Percentiles rank a stretch among this genome's conserved stretches.
These are phyloP conservation scores for Typhlichthys subterraneus DNA, from an alignment of 2,797 vertebrate species.

Conservation along the genomic window DNA sequence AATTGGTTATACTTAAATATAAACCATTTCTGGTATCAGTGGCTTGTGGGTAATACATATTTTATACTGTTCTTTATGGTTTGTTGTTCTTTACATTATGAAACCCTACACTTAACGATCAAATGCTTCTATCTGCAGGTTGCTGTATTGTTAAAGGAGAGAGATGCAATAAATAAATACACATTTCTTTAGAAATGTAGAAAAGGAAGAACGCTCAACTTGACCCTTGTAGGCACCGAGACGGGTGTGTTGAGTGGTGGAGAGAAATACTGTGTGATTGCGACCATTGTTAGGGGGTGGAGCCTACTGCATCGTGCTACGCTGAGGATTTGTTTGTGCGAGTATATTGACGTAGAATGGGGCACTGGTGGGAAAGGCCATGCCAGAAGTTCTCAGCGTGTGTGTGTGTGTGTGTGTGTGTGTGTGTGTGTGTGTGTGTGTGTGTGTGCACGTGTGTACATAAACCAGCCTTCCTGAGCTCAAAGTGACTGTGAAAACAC, in stretches of 20 bases:
- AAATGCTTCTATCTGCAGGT: slow-evolving; percentile 5
- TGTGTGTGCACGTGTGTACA: slow-evolving; percentile 33
- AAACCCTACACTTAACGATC: slow-evolving; percentile 14
- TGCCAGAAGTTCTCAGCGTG: slow-evolving; percentile 70
- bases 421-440: slow-evolving; percentile 12
- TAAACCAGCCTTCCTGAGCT: slow-evolving; percentile 60
- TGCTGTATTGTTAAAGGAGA: slow-evolving; percentile 8
- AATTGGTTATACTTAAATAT: slow-evolving; percentile 18
- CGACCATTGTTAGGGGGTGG: slow-evolving; percentile 43
- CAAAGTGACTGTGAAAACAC: slow-evolving; percentile 55
- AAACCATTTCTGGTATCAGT: slow-evolving; percentile 10
- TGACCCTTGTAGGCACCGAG: slow-evolving; percentile 26
- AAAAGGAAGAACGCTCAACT: slow-evolving; percentile 13
- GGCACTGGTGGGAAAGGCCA: slow-evolving; percentile 74
- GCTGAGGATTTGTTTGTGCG: slow-evolving; percentile 61
- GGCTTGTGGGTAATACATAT: slow-evolving; percentile 17
- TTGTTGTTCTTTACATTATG: slow-evolving; percentile 7
- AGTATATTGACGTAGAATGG: slow-evolving; percentile 61
- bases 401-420: slow-evolving; percentile 20
- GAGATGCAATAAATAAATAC: background rate
- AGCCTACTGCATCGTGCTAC: slow-evolving; percentile 58
- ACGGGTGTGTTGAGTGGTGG: slow-evolving; percentile 41
- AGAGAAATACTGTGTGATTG: slow-evolving; percentile 28
- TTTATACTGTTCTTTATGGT: slow-evolving; percentile 4
- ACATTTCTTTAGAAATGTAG: no score